Evolutionary conservation across 2,888 invertebrate species (phyloP), one percentile per base, ranked within the genome.

Genomic region (Entomobrya multifasciata): DNA sequence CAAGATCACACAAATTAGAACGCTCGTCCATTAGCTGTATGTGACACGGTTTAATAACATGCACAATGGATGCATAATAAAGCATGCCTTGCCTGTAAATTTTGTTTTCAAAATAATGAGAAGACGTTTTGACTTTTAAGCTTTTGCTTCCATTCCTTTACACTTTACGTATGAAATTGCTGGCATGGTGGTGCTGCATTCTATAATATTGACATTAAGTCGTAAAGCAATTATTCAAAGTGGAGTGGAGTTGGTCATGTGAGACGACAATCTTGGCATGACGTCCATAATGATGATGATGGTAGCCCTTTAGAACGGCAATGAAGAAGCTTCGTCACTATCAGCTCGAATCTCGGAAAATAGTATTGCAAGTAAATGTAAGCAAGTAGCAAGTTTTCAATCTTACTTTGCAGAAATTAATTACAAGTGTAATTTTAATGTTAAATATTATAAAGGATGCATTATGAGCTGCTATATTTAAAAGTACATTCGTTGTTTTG

Each of bases 211-310:
- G 82, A 74, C 82, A 82, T 62, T 82, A 82, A 82, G 74, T 82
- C 74, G 82, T 82, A 82, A 82, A 82, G 82, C 82, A 82, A 82
- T 82, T 82, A 82, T 74, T 74, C 82, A 74, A 74, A 82, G 74
- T 74, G 60, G 49, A 82, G 74, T 47, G 30, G 81, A 70, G 44
- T 70, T 80, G 67, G 67, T 47, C 52, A 52, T 55, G 70, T 57
- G 52, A 81, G 41, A 81, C 81, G 70, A 22, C 8, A 44, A 20
- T 81, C 70, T 70, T 81, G 25, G 60, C 60, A 82, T 57, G 82
- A 82, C 82, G 82, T 82, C 82, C 82, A 72, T 82, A n/a, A n/a
- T n/a, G n/a, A n/a, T n/a, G n/a, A n/a, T n/a, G 82, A 82, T 60
- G 55, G 55, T 22, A 49, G 47, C 70, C 15, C n/a, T n/a, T n/a